Evolutionary conservation across 2,113 vertebrate species (phyloP).

Genomic region (Xiphorhynchus elegans): DNA sequence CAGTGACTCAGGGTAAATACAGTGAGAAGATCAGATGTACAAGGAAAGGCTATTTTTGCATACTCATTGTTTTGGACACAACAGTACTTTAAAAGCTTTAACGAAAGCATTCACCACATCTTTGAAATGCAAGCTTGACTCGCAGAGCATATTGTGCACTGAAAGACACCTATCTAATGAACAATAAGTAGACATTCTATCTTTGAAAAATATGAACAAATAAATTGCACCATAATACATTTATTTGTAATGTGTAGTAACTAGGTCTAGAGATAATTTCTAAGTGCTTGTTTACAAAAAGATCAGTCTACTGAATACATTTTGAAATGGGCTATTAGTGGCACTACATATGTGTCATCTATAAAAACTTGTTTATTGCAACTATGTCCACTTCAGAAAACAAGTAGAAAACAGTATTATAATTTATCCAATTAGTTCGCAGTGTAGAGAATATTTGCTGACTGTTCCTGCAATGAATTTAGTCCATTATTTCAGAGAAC

Average conservation of each 20-base stretch:
- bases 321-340: not conserved
- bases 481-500: not conserved
- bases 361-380: not conserved
- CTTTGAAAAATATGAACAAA: slow-evolving; percentile 1
- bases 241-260: not conserved
- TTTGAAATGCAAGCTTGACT: not conserved
- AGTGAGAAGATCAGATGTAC: not conserved
- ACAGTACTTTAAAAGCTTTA: not conserved
- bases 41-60: not conserved
- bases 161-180: not conserved
- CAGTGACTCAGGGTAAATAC: not conserved
- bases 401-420: not conserved
- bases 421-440: not conserved
- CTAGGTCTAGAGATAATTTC: not conserved
- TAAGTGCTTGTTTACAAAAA: not conserved
- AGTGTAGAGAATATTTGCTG: not conserved
- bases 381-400: not conserved
- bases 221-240: not conserved
- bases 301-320: not conserved
- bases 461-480: not conserved
- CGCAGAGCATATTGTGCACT: not conserved
- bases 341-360: not conserved
- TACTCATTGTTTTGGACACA: not conserved
- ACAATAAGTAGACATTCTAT: not conserved
- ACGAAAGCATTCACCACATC: not conserved